Evolutionary conservation across 2,113 vertebrate genomes (phyloP).

Genomic region (Isichthys henryi): DNA sequence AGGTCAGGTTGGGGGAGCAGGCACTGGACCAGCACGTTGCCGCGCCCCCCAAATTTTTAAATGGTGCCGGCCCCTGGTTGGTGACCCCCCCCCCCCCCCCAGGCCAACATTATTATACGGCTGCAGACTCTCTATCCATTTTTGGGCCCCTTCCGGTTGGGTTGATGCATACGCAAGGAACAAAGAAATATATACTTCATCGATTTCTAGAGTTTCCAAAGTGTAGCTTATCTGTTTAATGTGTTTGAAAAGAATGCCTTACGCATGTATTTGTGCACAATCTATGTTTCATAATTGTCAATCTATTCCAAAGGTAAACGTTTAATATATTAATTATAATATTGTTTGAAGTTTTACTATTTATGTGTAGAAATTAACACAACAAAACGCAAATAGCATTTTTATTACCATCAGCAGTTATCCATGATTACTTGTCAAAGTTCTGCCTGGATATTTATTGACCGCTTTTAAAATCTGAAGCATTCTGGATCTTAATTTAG

Average conservation of each 20-base stretch:
- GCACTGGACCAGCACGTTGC: not conserved
- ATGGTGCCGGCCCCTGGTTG: not conserved
- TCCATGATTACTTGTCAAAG: not conserved
- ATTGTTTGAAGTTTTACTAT: not conserved
- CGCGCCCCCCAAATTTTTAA: not conserved
- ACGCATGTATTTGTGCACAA: not conserved
- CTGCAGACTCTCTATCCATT: not conserved
- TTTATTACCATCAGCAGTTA: not conserved
- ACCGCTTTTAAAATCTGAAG: not conserved
- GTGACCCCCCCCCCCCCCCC: not conserved
- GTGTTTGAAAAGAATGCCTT: not conserved
- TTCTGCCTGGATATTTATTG: not conserved
- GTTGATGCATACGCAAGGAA: not conserved
- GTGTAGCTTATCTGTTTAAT: not conserved
- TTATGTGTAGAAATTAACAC: not conserved
- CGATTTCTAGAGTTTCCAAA: not conserved
- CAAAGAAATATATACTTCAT: not conserved
- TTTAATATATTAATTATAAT: not conserved
- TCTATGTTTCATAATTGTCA: not conserved
- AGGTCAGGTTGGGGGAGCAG: not conserved
- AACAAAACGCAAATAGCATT: not conserved
- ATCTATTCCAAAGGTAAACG: not conserved
- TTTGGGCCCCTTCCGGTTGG: not conserved
- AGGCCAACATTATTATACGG: not conserved
- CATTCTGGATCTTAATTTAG: not conserved